A percentile compares a stretch with the other conserved stretches of the same genome.
These are phyloP conservation scores for Ceratina calcarata DNA, from an alignment of 1,140 invertebrate species.

Conservation along the genomic window DNA sequence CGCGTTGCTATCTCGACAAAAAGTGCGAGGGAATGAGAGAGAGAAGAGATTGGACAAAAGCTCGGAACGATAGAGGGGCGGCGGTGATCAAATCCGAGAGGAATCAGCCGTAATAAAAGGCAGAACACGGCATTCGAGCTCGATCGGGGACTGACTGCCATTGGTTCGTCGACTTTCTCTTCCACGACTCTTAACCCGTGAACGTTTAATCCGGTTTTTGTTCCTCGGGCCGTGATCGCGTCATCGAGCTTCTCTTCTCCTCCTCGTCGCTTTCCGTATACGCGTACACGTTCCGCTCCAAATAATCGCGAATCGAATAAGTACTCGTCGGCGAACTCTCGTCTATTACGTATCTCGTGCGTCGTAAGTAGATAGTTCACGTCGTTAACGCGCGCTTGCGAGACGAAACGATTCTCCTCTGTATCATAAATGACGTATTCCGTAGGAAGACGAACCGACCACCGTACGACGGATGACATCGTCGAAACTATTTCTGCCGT, in stretches of 20 bases:
- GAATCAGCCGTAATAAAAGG: slow-evolving; percentile 59
- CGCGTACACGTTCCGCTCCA: too few species aligned
- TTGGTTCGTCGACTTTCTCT: slow-evolving; percentile 65
- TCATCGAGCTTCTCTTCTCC: background rate
- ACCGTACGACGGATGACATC: too few species aligned
- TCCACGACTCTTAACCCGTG: slow-evolving; percentile 54
- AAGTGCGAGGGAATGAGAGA: slow-evolving; percentile 9
- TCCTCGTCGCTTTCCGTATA: background rate
- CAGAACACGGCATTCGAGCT: slow-evolving; percentile 57
- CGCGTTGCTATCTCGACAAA: slow-evolving; percentile 39
- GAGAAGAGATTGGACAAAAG: slow-evolving; percentile 42
- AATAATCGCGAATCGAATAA: background rate
- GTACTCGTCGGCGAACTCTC: background rate
- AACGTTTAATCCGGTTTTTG: slow-evolving; percentile 57
- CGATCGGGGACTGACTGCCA: slow-evolving; percentile 53
- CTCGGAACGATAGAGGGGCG: background rate
- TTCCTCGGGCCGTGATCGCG: background rate
- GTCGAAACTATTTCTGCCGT: too few species aligned
- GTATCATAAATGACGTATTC: too few species aligned
- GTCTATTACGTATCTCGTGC: background rate
- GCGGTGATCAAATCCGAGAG: slow-evolving; percentile 51
- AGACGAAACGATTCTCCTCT: too few species aligned
- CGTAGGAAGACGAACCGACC: too few species aligned
- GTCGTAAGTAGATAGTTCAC: too few species aligned
- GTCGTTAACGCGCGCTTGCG: too few species aligned